Conservation (phyloP, 2,888 invertebrate species). For the Agapetus fuscipes region DNA sequence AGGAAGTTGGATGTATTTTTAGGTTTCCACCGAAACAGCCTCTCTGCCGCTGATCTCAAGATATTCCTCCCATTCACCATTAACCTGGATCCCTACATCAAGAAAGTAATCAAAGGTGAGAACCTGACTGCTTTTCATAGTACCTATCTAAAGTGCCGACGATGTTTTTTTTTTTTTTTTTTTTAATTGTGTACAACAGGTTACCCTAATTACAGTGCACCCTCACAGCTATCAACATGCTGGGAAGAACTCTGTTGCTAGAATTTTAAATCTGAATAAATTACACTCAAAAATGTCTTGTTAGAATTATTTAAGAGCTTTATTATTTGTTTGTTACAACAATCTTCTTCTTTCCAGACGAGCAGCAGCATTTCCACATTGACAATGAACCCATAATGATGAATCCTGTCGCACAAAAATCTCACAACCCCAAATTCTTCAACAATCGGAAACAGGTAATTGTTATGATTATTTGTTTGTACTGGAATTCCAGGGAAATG, state of each 20-base stretch:
- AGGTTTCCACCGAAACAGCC: constrained; percentile 75
- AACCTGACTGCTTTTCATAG: constrained; percentile 1
- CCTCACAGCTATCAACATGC: no score
- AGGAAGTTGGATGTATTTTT: constrained; percentile 91
- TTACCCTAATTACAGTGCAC: no score
- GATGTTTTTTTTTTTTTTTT: constrained; percentile 1
- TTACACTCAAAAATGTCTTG: no score
- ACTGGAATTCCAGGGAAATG: no score
- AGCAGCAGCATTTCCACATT: constrained; percentile 49
- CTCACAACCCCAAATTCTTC: constrained; percentile 21
- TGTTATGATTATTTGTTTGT: no score
- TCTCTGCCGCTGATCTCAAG: constrained; percentile 80
- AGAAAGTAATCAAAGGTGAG: constrained; percentile 90
- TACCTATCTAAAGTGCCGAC: neutral
- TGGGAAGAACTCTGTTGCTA: no score
- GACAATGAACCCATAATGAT: constrained; percentile 38
- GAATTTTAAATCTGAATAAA: no score
- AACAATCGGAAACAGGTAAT: constrained; percentile 19
- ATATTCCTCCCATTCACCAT: constrained; percentile 97
- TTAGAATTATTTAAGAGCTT: no score
- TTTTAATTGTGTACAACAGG: no score
- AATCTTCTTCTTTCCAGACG: constrained; percentile 38
- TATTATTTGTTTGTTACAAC: constrained; percentile 1
- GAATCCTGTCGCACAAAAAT: constrained; percentile 16
- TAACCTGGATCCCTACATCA: constrained; percentile 94